These are phyloP conservation scores for Euclidia mi DNA, from an alignment of 2,888 invertebrate species.

Conservation along the genomic window DNA sequence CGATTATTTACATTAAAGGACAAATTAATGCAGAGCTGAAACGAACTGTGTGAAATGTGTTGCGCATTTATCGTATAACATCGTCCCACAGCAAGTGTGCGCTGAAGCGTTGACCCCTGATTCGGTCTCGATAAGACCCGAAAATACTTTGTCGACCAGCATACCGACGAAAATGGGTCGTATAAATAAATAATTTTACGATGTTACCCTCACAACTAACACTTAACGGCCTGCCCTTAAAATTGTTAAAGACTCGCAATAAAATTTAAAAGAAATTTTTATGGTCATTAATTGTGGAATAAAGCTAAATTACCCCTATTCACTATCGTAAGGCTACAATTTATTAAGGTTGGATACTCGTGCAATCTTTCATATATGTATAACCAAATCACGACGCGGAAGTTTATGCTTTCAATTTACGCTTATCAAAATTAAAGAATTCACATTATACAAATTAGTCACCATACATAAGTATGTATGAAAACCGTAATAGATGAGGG, in stretches of 20 bases:
- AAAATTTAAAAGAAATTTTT: slow-evolving; percentile 69
- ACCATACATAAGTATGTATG: slow-evolving; percentile 41
- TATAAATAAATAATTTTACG: slow-evolving; percentile 87
- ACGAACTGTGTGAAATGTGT: slow-evolving; percentile 4
- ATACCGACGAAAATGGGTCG: slow-evolving; percentile 84
- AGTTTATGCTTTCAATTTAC: background rate
- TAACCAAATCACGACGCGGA: slow-evolving; percentile 7
- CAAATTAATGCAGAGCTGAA: slow-evolving; percentile 2
- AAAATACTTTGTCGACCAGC: slow-evolving; percentile 86
- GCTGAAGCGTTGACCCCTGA: slow-evolving; percentile 86
- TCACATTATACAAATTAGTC: slow-evolving; percentile 22
- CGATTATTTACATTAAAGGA: slow-evolving; percentile 1
- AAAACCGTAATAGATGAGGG: slow-evolving; percentile 41
- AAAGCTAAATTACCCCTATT: slow-evolving; percentile 57
- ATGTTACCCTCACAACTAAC: slow-evolving; percentile 81
- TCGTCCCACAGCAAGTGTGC: slow-evolving; percentile 75
- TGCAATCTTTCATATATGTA: slow-evolving; percentile 29
- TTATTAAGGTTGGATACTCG: slow-evolving; percentile 42
- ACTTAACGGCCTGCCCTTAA: slow-evolving; percentile 76
- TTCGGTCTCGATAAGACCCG: slow-evolving; percentile 85
- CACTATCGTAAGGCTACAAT: slow-evolving; percentile 40
- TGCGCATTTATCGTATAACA: slow-evolving; percentile 56
- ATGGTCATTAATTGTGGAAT: slow-evolving; percentile 64
- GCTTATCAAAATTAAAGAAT: slow-evolving; percentile 1
- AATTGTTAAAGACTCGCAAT: slow-evolving; percentile 73